Evolutionary conservation across 2,113 vertebrate genomes (phyloP).

Genomic region (Hypomesus transpacificus): DNA sequence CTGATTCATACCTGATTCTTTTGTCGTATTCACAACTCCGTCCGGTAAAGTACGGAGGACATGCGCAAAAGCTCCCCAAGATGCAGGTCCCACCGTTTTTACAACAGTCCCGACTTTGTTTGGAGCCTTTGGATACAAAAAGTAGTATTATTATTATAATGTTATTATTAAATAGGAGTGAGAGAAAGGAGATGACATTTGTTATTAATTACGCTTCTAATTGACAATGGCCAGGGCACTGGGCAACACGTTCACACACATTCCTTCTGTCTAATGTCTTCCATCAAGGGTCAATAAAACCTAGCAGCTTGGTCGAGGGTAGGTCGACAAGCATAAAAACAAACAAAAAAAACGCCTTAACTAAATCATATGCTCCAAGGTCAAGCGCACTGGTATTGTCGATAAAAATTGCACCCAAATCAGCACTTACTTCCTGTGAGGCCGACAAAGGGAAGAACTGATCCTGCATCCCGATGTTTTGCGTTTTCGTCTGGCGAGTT

Average conservation of each 20-base stretch:
- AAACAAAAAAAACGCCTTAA: not conserved
- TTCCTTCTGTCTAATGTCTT: not conserved
- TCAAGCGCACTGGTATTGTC: not conserved
- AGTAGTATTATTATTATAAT: not conserved
- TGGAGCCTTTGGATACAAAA: slow-evolving; percentile 49
- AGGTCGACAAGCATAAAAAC: not conserved
- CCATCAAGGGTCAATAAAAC: slow-evolving; percentile 14
- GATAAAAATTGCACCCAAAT: not conserved
- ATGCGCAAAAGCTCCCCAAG: slow-evolving; percentile 68
- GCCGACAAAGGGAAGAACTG: slow-evolving; percentile 43
- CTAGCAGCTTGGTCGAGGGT: not conserved
- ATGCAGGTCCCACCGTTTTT: slow-evolving; percentile 73
- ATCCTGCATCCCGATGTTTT: slow-evolving; percentile 24
- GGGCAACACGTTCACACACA: not conserved
- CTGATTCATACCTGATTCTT: slow-evolving; percentile 43
- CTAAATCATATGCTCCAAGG: not conserved
- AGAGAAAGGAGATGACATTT: not conserved
- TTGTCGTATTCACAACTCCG: slow-evolving; percentile 69
- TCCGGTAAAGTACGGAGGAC: slow-evolving; percentile 65
- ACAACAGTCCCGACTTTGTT: slow-evolving; percentile 71
- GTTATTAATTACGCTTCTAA: no score
- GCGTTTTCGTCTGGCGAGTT: slow-evolving; percentile 33
- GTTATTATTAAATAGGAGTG: no score
- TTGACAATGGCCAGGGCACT: not conserved
- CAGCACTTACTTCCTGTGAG: slow-evolving; percentile 42